phyloP scores from a whole-genome alignment of 2,113 vertebrate species.

The Rhea pennata region DNA sequence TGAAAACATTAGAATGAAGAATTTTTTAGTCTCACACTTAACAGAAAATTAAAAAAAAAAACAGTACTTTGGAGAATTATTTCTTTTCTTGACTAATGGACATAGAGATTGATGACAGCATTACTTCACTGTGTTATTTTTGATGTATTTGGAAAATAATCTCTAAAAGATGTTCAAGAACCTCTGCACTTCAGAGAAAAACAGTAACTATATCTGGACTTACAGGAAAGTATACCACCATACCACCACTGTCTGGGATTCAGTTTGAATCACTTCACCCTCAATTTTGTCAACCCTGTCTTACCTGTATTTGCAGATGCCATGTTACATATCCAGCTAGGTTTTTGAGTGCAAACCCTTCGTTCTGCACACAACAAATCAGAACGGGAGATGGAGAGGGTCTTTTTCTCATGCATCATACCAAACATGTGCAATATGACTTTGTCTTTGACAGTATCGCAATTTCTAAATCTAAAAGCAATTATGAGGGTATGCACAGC shows the following conservation, averaged over 20 bases:
- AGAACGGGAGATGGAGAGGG: neutral
- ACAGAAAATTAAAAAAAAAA: neutral
- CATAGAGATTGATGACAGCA: neutral
- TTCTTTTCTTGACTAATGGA: neutral
- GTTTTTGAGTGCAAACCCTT: neutral
- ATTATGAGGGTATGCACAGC: neutral
- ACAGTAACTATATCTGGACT: neutral
- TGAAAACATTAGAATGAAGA: constrained; percentile 66
- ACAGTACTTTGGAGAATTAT: neutral
- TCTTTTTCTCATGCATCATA: neutral
- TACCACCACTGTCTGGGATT: neutral
- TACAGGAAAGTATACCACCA: rapidly evolving
- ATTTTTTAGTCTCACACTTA: neutral
- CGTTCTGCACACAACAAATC: neutral
- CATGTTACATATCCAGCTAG: neutral
- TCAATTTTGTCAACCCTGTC: neutral
- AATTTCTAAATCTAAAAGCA: neutral
- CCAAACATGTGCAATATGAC: neutral
- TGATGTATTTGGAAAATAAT: neutral
- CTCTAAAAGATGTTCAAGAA: neutral
- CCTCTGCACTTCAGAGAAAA: neutral
- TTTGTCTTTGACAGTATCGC: neutral
- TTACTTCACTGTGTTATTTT: neutral
- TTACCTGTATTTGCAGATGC: neutral
- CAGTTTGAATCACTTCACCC: neutral